phyloP scores from a whole-genome alignment of 2,113 vertebrate genomes.

The Donacobius atricapilla region DNA sequence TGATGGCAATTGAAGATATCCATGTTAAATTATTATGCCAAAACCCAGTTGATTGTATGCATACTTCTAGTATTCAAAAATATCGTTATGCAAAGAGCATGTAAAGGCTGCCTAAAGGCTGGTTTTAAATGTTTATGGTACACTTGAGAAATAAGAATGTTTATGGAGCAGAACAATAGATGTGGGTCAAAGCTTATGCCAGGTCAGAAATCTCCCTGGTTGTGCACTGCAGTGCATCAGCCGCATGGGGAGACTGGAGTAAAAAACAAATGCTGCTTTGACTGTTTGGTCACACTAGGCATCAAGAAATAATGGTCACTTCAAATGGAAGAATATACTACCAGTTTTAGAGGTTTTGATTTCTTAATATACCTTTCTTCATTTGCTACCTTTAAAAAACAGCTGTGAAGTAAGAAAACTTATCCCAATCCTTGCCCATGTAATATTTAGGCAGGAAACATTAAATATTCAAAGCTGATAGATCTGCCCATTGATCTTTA shows the following conservation, averaged over 20 bases:
- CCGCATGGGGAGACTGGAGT: not conserved
- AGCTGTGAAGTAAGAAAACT: not conserved
- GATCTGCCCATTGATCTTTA: not conserved
- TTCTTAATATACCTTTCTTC: not conserved
- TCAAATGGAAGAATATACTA: not conserved
- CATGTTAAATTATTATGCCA: not conserved
- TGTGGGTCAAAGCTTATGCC: not conserved
- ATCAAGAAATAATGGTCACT: not conserved
- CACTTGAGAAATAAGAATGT: not conserved
- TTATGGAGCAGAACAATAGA: not conserved
- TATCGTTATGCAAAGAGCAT: not conserved
- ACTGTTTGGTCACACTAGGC: not conserved
- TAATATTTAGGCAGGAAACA: not conserved
- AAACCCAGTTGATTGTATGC: not conserved
- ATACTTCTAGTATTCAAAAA: not conserved
- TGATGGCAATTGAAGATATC: not conserved
- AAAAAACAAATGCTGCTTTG: not conserved
- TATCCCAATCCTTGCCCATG: not conserved
- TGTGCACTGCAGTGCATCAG: not conserved
- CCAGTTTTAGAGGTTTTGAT: not conserved
- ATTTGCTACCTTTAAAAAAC: not conserved
- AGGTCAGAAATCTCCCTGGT: not conserved
- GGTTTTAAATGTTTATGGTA: not conserved
- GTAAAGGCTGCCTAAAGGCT: not conserved
- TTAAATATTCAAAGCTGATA: not conserved